Evolutionary conservation across 2,797 vertebrate genomes (phyloP), one percentile per base, ranked within the genome.

Genomic region (Cirrhinus molitorella): DNA sequence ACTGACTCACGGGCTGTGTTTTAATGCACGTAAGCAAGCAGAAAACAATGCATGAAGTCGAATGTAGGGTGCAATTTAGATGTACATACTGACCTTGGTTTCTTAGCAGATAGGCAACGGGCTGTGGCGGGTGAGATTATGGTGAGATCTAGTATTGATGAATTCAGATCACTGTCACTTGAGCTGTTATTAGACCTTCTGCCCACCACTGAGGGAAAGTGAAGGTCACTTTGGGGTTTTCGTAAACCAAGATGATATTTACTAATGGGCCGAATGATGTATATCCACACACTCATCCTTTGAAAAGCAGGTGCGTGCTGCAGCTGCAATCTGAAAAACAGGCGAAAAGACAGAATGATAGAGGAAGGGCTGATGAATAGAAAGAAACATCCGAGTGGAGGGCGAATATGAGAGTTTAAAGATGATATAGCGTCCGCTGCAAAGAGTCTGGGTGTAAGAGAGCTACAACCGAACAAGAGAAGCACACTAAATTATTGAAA

Each of bases 401-500:
- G 76, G 61, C n/a, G 2, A 57, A 67, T 53, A 45, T 87, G 86
- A 71, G 84, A 83, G 75, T 89, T 88, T 85, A 79, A 87, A 88
- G 90, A 91, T 91, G 87, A 88, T 51, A 66, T 85, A 87, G 87
- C 81, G 86, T 77, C 85, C 59, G 74, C 82, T 85, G 80, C n/a
- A 83, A 73, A 71, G 73, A 81, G 63, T 61, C 70, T 78, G 80
- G 86, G 86, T 87, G 84, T 84, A 81, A 68, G 82, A 59, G 61
- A 81, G 87, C 85, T 79, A 84, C 79, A 53, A 63, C 34, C 49
- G 85, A 85, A 80, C 76, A 80, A 85, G 68, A 68, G 83, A 81
- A 79, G 55, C 76, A 43, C 51, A 66, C 87, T 93, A 92, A 94
- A 93, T 94, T 89, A 94, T 91, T 92, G 84, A 92, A 88, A 88